Evolutionary conservation across 2,797 vertebrate species (phyloP), one percentile per base, ranked within the genome.

Genomic region (Thamnophis elegans): DNA sequence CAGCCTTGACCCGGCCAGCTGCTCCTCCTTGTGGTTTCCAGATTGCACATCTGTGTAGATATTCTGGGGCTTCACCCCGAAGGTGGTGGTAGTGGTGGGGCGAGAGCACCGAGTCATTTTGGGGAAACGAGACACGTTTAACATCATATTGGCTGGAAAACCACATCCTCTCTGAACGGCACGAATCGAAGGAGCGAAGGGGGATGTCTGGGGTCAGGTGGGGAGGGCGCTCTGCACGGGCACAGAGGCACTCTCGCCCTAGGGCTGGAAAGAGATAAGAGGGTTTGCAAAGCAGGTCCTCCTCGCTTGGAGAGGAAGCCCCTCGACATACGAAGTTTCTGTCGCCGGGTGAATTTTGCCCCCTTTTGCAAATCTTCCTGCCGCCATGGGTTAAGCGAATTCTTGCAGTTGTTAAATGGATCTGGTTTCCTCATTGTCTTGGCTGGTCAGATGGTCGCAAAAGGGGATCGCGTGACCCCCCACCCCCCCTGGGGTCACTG

Each of bases 11-110:
- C 54, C 82, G 85, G 82, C 89, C 82, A 92, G 4, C 16, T 51
- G 89, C 90, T 13, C 94, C 93, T 91, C 94, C 94, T 4, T 85
- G 95, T 78, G 91, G 86, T 94, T 7, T 4, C 8, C 0, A 78
- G 73, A 2, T 9, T 28, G 28, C 73, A 1, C 1, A 0, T 5
- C 13, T 78, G 7, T 42, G 87, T 32, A 56, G 54, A 28, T 16
- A 9, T 47, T 2, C 10, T 8, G 10, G 13, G 26, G 0, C 68
- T 3, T 28, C 22, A 28, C 2, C 4, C 6, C 5, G 8, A 5
- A 54, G n/a, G 65, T 0, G n/a, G 11, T 3, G 47, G 32, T 36
- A 36, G 2, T 54, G 58, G 5, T n/a, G 56, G 6, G 22, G 22
- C 1, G 1, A 47, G 4, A 25, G 5, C 4, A 0, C 0, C 56